These are phyloP conservation scores for Mnemiopsis leidyi DNA, from an alignment of 37 sponge, comb jelly and placozoan species.

Conservation along the genomic window DNA sequence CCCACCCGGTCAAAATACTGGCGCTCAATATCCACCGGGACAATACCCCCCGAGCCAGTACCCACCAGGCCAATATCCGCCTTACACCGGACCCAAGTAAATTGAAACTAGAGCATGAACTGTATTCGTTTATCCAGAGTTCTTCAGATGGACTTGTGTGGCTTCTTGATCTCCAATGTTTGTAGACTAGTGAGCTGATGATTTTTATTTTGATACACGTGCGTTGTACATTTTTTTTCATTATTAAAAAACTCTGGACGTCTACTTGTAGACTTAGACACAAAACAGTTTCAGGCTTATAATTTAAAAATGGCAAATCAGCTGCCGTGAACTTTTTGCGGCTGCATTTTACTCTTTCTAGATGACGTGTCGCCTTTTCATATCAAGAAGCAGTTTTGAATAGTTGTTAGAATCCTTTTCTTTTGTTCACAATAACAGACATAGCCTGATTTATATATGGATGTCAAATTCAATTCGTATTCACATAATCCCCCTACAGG, in stretches of 20 bases:
- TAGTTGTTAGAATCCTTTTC: no score
- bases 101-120: not conserved
- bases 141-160: not conserved
- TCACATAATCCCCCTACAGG: not conserved
- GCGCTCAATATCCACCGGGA: not conserved
- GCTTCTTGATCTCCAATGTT: not conserved
- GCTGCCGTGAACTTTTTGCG: no score
- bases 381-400: no score
- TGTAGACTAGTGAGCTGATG: not conserved
- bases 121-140: not conserved
- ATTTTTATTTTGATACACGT: not conserved
- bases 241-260: no score
- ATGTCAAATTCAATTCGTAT: not conserved
- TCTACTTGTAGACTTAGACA: no score
- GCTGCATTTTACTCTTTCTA: no score
- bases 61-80: slow-evolving; percentile 46
- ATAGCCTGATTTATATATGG: not conserved
- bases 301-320: no score
- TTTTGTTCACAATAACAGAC: no score
- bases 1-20: slow-evolving; percentile 4
- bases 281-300: no score
- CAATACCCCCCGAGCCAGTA: slow-evolving; percentile 35
- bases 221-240: not conserved
- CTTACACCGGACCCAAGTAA: slow-evolving; percentile 58
- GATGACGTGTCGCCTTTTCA: no score